phyloP scores from a whole-genome alignment of 92 coral and sea anemone genomes.

The Siderastrea siderea region DNA sequence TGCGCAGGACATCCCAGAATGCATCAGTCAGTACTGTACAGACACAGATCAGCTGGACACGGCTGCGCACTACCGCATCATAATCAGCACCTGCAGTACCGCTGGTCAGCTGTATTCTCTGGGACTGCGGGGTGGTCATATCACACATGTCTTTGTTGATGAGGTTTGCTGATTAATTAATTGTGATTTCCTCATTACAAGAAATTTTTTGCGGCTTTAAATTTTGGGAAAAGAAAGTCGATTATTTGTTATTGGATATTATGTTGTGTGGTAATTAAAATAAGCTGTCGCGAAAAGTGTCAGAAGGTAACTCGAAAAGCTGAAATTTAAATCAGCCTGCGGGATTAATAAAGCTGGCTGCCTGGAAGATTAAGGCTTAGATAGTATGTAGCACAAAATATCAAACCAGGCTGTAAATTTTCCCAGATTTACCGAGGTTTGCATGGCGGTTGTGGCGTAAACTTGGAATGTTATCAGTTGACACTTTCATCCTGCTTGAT shows the following conservation, averaged over 20 bases:
- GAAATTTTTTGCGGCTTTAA: not conserved
- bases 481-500: too few species aligned
- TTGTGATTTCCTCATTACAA: not conserved
- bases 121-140: constrained; percentile 91
- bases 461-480: too few species aligned
- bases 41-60: constrained; percentile 82
- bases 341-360: too few species aligned
- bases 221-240: not conserved
- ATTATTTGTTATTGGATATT: not conserved
- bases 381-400: too few species aligned
- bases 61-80: constrained; percentile 93
- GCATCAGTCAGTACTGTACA: constrained; percentile 82
- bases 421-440: too few species aligned
- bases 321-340: too few species aligned
- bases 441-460: too few species aligned
- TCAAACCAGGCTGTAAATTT: too few species aligned
- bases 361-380: too few species aligned
- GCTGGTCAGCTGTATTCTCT: constrained; percentile 99
- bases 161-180: constrained; percentile 70
- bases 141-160: constrained; percentile 96
- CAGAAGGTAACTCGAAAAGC: too few species aligned
- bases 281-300: too few species aligned
- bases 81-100: constrained; percentile 99
- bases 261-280: too few species aligned
- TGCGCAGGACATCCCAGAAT: constrained; percentile 90